These are phyloP conservation scores for Perizoma affinitatum DNA, from an alignment of 2,888 invertebrate species.

Conservation along the genomic window DNA sequence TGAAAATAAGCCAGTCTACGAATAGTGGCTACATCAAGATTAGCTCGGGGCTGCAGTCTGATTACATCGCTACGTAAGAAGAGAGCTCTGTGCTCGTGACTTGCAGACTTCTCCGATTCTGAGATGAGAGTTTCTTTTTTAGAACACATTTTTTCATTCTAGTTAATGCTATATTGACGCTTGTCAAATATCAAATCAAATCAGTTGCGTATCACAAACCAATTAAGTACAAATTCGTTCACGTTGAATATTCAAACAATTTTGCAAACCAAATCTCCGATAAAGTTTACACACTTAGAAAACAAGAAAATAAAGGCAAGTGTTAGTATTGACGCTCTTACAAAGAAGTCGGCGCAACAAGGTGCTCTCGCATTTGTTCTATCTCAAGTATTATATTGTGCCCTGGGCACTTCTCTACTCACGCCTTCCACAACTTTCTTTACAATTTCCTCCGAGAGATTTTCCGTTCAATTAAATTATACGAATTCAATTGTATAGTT, in stretches of 20 bases:
- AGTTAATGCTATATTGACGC: slow-evolving; percentile 1
- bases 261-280: slow-evolving; percentile 25
- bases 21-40: slow-evolving; percentile 69
- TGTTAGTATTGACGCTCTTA: slow-evolving; percentile 63
- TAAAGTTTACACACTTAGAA: slow-evolving; percentile 43
- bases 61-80: slow-evolving; percentile 70
- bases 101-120: slow-evolving; percentile 60
- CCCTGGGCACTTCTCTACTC: slow-evolving; percentile 64
- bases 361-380: slow-evolving; percentile 68
- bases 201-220: no score
- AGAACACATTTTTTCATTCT: slow-evolving; percentile 5
- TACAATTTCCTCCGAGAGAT: slow-evolving; percentile 67
- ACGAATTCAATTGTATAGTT: slow-evolving; percentile 68
- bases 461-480: slow-evolving; percentile 73
- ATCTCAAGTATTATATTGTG: slow-evolving; percentile 69
- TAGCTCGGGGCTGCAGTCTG: slow-evolving; percentile 76
- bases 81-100: slow-evolving; percentile 50
- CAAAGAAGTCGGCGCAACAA: slow-evolving; percentile 64
- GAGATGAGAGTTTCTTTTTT: slow-evolving; percentile 57
- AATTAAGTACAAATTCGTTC: neutral
- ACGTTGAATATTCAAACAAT: slow-evolving; percentile 3
- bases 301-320: slow-evolving; percentile 51
- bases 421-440: slow-evolving; percentile 67
- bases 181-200: neutral
- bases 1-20: slow-evolving; percentile 58